Base-by-base conservation (phyloP, 1,140 invertebrate genomes). In the Sitophilus oryzae region DNA sequence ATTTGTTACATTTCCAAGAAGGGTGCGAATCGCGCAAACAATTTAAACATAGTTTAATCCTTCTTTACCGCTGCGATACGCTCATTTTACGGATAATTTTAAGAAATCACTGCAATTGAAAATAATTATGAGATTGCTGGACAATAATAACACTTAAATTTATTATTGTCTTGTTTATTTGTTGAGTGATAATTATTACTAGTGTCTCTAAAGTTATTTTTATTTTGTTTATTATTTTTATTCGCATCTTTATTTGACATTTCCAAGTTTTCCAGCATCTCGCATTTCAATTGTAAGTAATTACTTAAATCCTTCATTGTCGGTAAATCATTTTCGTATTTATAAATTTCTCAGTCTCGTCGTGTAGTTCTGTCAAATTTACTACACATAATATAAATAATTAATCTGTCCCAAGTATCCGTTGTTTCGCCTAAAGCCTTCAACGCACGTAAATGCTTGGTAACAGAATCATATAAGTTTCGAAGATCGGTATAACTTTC, bases 341-440 rank as follows among this genome's bases (percentile, higher is more conserved):
- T 45, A 23, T 9, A 2, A 22, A 2, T n/a, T 43, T 67, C 58
- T 62, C 61, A 65, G 37, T 63, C 53, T 10, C 47, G 44, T 18
- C 38, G 42, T 2, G 59, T 61, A 2, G 15, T 3, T 25, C 9
- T 35, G 16, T 61, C 61, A 14, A 63, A 50, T 58, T 59, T 64
- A 15, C 20, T 37, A 3, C 16, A 25, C 22, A 61, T 23, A 14
- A 59, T 20, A 48, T 58, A 40, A 4, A 62, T 53, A 16, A 53
- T 18, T 30, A 54, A 36, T 9, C 30, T 45, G 14, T 40, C 56
- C 43, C 43, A 53, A 3, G 8, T 11, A 20, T 23, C 5, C 15
- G 42, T 40, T 3, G 16, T 15, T 47, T 54, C 38, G 6, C 37
- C 41, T 35, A 56, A 37, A 15, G 38, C 8, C 5, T 56, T 37